Base-by-base conservation (phyloP, 2,888 invertebrate genomes). In the Agrotis puta region DNA sequence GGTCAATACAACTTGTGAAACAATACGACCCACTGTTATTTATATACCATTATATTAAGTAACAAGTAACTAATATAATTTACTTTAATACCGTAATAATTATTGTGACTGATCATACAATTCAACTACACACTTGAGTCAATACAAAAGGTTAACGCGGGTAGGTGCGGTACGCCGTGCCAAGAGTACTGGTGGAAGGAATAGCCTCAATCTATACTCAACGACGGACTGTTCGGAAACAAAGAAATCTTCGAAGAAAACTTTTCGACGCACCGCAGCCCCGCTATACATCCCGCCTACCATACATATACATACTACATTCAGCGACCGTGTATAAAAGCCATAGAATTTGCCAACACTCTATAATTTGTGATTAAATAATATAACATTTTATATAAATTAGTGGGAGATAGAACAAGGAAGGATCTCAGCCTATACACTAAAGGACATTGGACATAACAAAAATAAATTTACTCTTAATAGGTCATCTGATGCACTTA, bases 21-120 rank as follows among this genome's bases (percentile, higher is more conserved):
- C 95, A 94, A 94, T 94, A 92, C 90, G 89, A 92, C 88, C 87
- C 91, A 93, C 90, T 91, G 93, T 92, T 90, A 91, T 85, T 86
- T 83, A 87, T 91, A 90, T 91, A 92, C 90, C 90, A 90, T 92
- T 91, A 92, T 90, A 90, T 91, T 88, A 92, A 89, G 89, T 94
- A 96, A 95, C 95, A 95, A 95, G 93, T 95, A 95, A 95, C 94
- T 95, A 95, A 94, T 94, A 92, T 91, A 81, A 86, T 90, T 85
- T 85, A 86, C 78, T 82, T 85, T 90, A 92, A 89, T 92, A 91
- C 91, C 92, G 90, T 93, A 91, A 78, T 93, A 91, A 93, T 95
- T 95, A 95, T 95, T 94, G 94, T 94, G 94, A 91, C 88, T 90
- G 86, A 89, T 92, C 94, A 92, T 94, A 95, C 93, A 93, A 90